A percentile compares a stretch with the other conserved stretches of the same genome.
phyloP scores from a whole-genome alignment of 1,140 invertebrate species.

The Trissolcus basalis region DNA sequence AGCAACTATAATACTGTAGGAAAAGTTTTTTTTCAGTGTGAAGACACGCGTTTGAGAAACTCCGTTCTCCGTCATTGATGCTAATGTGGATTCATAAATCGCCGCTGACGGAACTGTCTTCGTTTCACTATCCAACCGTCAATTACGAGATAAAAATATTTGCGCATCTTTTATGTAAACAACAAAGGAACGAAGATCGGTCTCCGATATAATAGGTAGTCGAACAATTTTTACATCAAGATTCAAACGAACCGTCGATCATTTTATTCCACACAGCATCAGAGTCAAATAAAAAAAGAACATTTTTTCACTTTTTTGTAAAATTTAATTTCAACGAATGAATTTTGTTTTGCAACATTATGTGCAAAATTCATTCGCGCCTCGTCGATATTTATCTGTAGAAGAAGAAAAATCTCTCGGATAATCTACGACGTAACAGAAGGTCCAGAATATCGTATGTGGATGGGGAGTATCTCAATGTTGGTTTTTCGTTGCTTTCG shows the following conservation, averaged over 20 bases:
- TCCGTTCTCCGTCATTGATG: background rate
- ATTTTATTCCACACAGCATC: too few species aligned
- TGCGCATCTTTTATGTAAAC: background rate
- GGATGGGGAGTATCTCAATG: background rate
- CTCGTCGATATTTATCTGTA: background rate
- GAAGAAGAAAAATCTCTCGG: background rate
- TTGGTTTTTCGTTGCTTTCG: background rate
- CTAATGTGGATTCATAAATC: background rate
- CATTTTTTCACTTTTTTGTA: too few species aligned
- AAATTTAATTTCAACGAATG: too few species aligned
- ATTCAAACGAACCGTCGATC: too few species aligned
- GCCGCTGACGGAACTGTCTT: background rate
- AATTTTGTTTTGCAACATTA: too few species aligned
- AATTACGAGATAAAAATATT: background rate
- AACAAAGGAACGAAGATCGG: too few species aligned
- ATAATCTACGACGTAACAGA: background rate
- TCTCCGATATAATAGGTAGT: too few species aligned
- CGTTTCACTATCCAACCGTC: background rate
- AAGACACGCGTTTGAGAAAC: too few species aligned
- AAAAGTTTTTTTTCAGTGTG: too few species aligned
- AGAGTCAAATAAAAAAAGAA: too few species aligned
- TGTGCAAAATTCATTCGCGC: background rate
- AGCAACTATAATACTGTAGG: too few species aligned
- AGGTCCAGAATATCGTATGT: background rate
- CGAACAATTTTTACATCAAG: too few species aligned